Conservation (phyloP, 1,140 invertebrate species). For the Carposina sasakii region DNA sequence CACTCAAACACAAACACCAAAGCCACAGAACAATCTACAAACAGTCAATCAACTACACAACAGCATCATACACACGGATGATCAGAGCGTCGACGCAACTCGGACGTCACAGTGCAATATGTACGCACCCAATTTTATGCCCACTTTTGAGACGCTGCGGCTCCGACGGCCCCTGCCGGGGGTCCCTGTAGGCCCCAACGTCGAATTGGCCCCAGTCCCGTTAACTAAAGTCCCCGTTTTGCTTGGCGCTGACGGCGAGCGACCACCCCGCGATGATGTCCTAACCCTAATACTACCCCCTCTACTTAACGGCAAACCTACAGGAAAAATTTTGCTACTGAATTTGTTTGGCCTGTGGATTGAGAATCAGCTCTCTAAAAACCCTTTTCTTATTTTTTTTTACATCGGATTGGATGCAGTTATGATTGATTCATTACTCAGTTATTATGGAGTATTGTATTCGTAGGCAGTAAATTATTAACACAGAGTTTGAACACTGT, state of each 20-base stretch:
- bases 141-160: conserved; percentile 67
- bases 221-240: conserved; percentile 46
- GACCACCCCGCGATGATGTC: conserved; percentile 62
- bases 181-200: conserved; percentile 26
- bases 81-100: conserved; percentile 69
- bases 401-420: no score
- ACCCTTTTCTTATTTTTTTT: no score
- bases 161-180: conserved; percentile 61
- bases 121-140: conserved; percentile 72
- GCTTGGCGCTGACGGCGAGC: conserved; percentile 58
- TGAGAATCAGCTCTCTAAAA: conserved; percentile 47
- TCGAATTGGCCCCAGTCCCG: conserved; percentile 27
- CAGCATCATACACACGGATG: conserved; percentile 27
- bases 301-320: conserved; percentile 71
- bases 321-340: conserved; percentile 57
- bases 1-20: conserved; percentile 18
- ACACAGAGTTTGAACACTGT: no score
- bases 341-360: conserved; percentile 36
- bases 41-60: conserved; percentile 23
- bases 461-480: background rate
- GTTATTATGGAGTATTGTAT: no score
- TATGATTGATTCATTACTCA: no score
- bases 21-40: conserved; percentile 28
- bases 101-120: conserved; percentile 44
- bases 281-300: conserved; percentile 67